Evolutionary conservation across 2,888 invertebrate genomes (phyloP).

Genomic region (Diplolepis rosae): DNA sequence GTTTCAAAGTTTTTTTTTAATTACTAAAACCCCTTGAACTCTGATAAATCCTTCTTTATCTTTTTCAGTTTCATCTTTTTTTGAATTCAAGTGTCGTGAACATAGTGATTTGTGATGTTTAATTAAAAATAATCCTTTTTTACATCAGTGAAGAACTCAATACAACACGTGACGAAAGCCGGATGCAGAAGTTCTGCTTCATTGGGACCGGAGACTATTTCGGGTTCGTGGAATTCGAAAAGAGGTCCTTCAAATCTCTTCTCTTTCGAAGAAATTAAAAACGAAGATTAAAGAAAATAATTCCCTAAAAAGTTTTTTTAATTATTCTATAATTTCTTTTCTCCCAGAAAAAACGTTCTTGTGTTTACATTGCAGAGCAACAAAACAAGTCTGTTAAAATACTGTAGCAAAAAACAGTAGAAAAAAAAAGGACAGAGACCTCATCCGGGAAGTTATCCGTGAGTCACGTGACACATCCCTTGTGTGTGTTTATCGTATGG

Average conservation of each 20-base stretch:
- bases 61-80: background rate
- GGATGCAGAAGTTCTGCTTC: background rate
- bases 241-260: background rate
- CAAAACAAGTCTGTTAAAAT: background rate
- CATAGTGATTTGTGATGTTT: background rate
- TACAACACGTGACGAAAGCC: background rate
- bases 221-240: conserved; percentile 8
- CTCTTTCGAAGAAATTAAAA: background rate
- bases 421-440: background rate
- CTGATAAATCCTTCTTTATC: background rate
- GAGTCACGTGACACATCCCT: conserved; percentile 18
- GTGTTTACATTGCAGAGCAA: background rate
- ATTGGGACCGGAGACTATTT: background rate
- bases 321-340: background rate
- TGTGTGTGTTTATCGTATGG: background rate
- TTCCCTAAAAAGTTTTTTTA: background rate
- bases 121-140: background rate
- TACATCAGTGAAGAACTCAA: background rate
- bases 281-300: background rate
- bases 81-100: background rate
- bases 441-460: conserved; percentile 20
- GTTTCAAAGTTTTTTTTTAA: background rate
- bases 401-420: background rate
- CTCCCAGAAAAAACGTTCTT: background rate
- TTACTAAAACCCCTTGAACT: background rate